Percentiles rank a stretch among this genome's conserved stretches.
Conservation (phyloP, 2,113 vertebrate species). For the Sturnira hondurensis region DNA sequence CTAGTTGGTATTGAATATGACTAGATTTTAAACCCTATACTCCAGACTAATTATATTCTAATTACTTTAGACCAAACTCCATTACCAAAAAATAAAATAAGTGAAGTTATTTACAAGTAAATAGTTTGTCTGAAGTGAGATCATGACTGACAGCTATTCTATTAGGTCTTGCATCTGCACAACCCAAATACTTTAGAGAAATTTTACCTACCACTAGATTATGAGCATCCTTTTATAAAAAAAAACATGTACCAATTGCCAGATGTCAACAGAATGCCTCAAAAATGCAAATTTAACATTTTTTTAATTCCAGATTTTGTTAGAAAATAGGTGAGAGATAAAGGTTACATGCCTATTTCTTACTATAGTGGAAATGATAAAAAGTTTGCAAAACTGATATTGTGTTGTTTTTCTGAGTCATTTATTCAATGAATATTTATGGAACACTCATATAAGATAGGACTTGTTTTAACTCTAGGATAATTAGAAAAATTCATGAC, state of each 20-base stretch:
- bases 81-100: background rate
- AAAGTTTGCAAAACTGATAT: background rate
- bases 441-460: background rate
- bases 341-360: background rate
- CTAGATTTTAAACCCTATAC: background rate
- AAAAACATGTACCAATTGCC: background rate
- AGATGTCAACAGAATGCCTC: background rate
- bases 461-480: background rate
- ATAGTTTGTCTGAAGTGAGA: background rate
- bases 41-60: background rate
- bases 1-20: background rate
- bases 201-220: background rate
- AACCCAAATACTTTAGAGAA: background rate
- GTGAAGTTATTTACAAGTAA: background rate
- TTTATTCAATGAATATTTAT: background rate
- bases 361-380: background rate
- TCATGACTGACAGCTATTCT: background rate
- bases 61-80: background rate
- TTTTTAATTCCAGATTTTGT: background rate
- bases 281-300: background rate
- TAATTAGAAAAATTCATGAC: background rate
- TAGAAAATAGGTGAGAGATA: background rate
- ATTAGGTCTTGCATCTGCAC: background rate
- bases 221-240: background rate
- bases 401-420: background rate